phyloP scores from a whole-genome alignment of 1,140 invertebrate species.

The Andrena cerasifolii region DNA sequence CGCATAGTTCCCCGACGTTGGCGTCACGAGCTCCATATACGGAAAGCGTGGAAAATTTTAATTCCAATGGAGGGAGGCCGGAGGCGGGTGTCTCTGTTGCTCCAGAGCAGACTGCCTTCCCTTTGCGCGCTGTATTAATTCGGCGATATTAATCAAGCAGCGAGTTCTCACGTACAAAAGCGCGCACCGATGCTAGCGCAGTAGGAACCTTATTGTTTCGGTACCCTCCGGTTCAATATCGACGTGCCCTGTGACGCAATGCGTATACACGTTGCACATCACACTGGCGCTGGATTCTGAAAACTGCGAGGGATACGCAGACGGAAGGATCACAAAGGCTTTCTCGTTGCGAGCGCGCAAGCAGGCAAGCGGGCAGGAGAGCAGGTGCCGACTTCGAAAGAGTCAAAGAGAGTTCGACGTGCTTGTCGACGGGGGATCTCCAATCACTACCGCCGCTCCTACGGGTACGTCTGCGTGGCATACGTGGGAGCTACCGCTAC shows the following conservation, averaged over 20 bases:
- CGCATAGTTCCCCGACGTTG: not conserved
- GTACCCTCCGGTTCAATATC: conserved; percentile 59
- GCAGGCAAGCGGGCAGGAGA: conserved; percentile 44
- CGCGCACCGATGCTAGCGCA: conserved; percentile 36
- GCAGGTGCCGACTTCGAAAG: conserved; percentile 73
- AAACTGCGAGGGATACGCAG: conserved; percentile 46
- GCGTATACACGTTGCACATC: conserved; percentile 43
- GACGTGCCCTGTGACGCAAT: conserved; percentile 66
- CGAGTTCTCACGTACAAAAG: conserved; percentile 59
- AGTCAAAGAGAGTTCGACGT: conserved; percentile 73
- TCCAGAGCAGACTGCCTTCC: too few species aligned
- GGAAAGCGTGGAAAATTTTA: not conserved
- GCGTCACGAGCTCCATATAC: too few species aligned
- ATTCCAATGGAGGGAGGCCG: too few species aligned
- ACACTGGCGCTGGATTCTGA: conserved; percentile 32
- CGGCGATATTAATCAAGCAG: conserved; percentile 67
- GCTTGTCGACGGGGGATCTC: conserved; percentile 72
- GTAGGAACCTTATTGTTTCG: conserved; percentile 60
- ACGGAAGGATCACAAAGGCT: conserved; percentile 62
- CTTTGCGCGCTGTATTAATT: conserved; percentile 53
- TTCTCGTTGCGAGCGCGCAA: conserved; percentile 44
- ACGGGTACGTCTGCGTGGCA: not conserved
- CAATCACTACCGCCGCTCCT: conserved; percentile 62
- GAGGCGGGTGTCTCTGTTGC: not conserved
- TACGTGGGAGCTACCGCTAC: conserved; percentile 16